phyloP scores from a whole-genome alignment of 2,888 invertebrate species.

The Aleiodes alternator region DNA sequence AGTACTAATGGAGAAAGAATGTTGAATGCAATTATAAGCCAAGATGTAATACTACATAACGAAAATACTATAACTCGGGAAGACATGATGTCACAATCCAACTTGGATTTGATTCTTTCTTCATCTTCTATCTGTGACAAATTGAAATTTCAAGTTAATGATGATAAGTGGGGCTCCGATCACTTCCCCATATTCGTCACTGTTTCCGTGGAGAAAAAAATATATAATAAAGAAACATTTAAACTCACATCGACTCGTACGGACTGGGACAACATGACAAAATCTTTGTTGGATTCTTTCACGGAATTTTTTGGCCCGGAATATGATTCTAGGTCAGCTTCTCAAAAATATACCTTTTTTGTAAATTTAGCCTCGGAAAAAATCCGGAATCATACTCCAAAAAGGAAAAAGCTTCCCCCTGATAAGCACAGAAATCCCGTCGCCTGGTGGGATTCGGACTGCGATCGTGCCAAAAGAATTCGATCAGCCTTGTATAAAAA shows the following conservation, averaged over 20 bases:
- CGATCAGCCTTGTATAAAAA: not conserved
- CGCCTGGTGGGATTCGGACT: slow-evolving; percentile 3
- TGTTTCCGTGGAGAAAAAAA: too few relatives aligned
- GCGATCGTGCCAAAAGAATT: too few relatives aligned
- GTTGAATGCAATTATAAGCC: not conserved
- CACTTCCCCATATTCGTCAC: too few relatives aligned
- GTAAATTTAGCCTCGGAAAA: not conserved
- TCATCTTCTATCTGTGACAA: not conserved
- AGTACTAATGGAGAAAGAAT: not conserved
- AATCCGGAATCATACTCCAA: not conserved
- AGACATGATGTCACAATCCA: not conserved
- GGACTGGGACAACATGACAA: too few relatives aligned
- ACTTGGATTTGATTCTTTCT: slow-evolving; percentile 1
- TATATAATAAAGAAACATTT: too few relatives aligned
- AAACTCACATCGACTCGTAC: too few relatives aligned
- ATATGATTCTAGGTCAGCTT: not conserved
- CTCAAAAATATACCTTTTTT: not conserved
- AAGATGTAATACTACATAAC: not conserved
- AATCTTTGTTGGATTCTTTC: too few relatives aligned
- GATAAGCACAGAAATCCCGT: slow-evolving; percentile 3
- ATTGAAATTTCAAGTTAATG: not conserved
- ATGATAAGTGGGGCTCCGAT: too few relatives aligned
- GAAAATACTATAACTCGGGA: not conserved
- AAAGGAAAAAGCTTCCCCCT: not conserved
- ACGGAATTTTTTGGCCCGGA: not conserved